Percentiles rank a stretch among this genome's conserved stretches.
phyloP scores from a whole-genome alignment of 2,113 vertebrate species.

The Tragelaphus scriptus region DNA sequence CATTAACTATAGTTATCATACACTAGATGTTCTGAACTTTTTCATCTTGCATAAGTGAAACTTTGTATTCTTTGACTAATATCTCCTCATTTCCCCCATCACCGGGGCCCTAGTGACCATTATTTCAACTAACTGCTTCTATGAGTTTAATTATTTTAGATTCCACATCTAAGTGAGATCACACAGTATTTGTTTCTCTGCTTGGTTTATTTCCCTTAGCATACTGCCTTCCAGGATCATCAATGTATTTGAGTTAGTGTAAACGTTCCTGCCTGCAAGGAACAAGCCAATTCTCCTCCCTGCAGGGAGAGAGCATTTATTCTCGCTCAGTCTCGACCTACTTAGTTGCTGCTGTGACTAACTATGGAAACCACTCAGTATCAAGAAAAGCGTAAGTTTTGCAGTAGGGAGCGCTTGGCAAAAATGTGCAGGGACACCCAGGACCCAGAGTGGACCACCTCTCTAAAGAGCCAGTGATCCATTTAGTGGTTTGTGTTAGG shows the following conservation, averaged over 20 bases:
- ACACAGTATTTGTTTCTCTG: not conserved
- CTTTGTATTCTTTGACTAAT: not conserved
- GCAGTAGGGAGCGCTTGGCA: not conserved
- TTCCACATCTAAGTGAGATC: not conserved
- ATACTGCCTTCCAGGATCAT: not conserved
- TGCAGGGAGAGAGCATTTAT: not conserved
- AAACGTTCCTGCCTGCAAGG: not conserved
- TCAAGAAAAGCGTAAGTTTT: not conserved
- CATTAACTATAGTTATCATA: not conserved
- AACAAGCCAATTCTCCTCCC: not conserved
- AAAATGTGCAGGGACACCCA: not conserved
- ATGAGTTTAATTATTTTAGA: not conserved
- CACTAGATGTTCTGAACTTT: not conserved
- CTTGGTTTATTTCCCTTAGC: not conserved
- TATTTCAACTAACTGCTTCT: not conserved
- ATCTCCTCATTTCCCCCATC: not conserved
- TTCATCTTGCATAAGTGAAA: not conserved
- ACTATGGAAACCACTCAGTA: not conserved
- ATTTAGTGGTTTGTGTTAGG: not conserved
- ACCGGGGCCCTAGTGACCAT: no score
- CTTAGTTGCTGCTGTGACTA: not conserved
- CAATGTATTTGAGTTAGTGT: not conserved
- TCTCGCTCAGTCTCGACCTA: not conserved
- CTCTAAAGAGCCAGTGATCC: not conserved
- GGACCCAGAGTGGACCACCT: rapidly evolving